Evolutionary conservation across 1,140 invertebrate genomes (phyloP), one percentile per base, ranked within the genome.

Genomic region (Dinothrombium tinctorium): DNA sequence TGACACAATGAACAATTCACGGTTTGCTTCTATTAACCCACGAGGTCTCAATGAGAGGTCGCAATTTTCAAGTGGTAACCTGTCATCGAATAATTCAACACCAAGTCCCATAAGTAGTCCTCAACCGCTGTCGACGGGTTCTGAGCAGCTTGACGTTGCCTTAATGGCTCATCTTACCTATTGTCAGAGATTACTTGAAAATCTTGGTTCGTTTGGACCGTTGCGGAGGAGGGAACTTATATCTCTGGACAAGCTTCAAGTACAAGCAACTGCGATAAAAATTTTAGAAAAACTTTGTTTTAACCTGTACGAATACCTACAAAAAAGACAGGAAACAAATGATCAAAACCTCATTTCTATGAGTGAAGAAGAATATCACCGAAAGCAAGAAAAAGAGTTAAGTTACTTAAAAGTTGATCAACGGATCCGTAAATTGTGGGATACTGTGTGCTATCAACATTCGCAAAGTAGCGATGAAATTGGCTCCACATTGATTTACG

Each of bases 361-460:
- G 37, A n/a, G n/a, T n/a, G 24, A 38, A 25, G 22, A 14, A 14
- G 12, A 38, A 25, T 38, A 25, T 15, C 11, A 38, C 14, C 9
- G 14, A 6, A 24, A 26, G 19, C 37, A 38, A 21, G 37, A 24
- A 25, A 38, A 7, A 15, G 37, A 38, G 9, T 12, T 38, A 12
- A 19, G 14, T 9, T 15, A 23, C 4, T 25, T 24, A 2, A 5
- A 19, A 4, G 22, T 25, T 25, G 37, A 38, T 38, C 26, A 22
- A 12, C 7, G 37, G 7, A 38, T 26, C n/a, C 11, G n/a, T 14
- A 38, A 38, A 25, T 19, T 38, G 22, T 38, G 37, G 37, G 24
- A 38, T 21, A 25, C 24, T 15, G 37, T 38, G 24, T 38, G 37
- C 26, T 38, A 38, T 26, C 22, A 38, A 19, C 24, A 38, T 38